Evolutionary conservation across 2,113 vertebrate species (phyloP), one percentile per base, ranked within the genome.

Genomic region (Neomonachus schauinslandi): DNA sequence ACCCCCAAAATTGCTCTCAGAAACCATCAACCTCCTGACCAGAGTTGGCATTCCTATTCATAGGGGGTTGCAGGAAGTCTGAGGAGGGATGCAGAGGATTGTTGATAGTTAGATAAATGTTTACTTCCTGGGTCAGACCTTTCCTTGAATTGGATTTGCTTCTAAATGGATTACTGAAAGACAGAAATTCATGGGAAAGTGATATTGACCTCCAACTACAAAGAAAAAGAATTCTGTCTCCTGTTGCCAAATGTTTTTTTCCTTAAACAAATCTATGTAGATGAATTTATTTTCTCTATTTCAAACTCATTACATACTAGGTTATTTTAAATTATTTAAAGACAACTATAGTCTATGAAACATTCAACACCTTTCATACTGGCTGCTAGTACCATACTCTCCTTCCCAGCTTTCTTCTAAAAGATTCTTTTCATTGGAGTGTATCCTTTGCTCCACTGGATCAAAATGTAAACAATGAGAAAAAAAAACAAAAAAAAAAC

Each of bases 291-390:
- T 98, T 53, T 85, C 22, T 15, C n/a, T 33, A 33, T 89, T 98
- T 95, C 10, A 92, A 12, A 42, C 93, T 6, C 61, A 94, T 72
- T 74, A 4, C 79, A 94, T 67, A 92, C 86, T 36, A 28, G n/a
- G 12, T 24, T 49, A 57, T 85, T 96, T 69, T 81, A 97, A 96
- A 95, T 86, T 92, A 97, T 80, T 96, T 63, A 96, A 93, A 72
- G 9, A 79, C 1, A 55, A 8, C 55, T 98, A 51, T 81, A 80
- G 24, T 89, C 36, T 76, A 69, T 76, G 4, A 13, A 77, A 89
- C 92, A 98, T 95, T 98, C 72, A 97, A 84, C 33, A 90, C 5
- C 12, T 53, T 88, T 36, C 31, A 2, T 67, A 21, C 61, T 87
- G 31, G 26, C 31, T 28, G n/a, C 36, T 42, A 69, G 16, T 57